phyloP scores from a whole-genome alignment of 2,888 invertebrate species.

The Ceriagrion tenellum region DNA sequence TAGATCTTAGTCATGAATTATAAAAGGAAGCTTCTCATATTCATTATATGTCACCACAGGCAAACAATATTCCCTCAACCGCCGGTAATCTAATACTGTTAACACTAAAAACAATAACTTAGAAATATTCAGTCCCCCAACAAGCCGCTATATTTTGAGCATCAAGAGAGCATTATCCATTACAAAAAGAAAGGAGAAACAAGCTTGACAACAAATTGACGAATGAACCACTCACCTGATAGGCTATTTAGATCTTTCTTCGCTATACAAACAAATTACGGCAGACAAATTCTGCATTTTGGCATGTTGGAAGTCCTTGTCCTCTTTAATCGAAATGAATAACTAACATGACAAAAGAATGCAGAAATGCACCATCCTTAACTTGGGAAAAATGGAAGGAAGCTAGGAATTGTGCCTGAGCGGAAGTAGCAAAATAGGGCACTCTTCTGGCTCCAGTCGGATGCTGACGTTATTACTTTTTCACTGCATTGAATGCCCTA shows the following conservation, averaged over 20 bases:
- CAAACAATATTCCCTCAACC: not conserved
- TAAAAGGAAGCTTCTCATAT: not conserved
- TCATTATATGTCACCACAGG: not conserved
- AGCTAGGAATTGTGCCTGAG: not conserved
- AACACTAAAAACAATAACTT: not conserved
- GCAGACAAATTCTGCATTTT: constrained; percentile 43
- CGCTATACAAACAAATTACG: constrained; percentile 43
- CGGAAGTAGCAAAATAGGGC: not conserved
- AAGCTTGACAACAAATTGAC: not conserved
- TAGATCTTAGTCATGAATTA: not conserved
- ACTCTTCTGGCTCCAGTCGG: not conserved
- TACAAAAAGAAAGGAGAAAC: not conserved
- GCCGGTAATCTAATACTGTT: too few relatives aligned
- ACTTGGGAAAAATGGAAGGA: not conserved
- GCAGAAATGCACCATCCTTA: not conserved
- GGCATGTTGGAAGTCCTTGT: constrained; percentile 64
- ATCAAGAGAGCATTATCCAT: not conserved
- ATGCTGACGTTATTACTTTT: too few relatives aligned
- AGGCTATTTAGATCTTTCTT: constrained; percentile 17
- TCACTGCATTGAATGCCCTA: too few relatives aligned
- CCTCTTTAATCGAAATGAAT: constrained; percentile 64
- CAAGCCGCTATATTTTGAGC: not conserved
- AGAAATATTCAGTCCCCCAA: not conserved
- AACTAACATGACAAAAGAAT: constrained; percentile 60
- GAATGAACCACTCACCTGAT: constrained; percentile 27